These are phyloP conservation scores for Drosophila tanythrix DNA, from an alignment of 2,888 invertebrate genomes.

Conservation along the genomic window DNA sequence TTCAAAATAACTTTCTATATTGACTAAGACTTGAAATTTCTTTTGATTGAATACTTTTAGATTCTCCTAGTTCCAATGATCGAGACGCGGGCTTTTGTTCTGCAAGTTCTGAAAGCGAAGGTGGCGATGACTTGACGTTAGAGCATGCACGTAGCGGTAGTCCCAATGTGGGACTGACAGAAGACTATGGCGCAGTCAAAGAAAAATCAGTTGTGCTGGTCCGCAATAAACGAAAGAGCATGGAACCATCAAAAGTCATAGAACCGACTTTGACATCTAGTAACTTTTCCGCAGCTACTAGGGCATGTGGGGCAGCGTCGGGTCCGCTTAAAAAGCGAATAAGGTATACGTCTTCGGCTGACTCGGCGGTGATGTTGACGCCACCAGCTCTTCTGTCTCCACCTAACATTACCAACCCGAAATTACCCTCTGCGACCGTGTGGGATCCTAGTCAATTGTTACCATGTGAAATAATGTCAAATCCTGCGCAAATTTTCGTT, in stretches of 20 bases:
- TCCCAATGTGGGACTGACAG: slow-evolving; percentile 87
- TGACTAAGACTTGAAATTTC: slow-evolving; percentile 7
- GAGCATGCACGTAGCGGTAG: slow-evolving; percentile 81
- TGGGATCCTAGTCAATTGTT: slow-evolving; percentile 87
- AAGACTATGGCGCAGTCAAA: slow-evolving; percentile 88
- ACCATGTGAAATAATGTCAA: slow-evolving; percentile 85
- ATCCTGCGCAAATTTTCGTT: slow-evolving; percentile 84
- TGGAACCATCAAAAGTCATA: slow-evolving; percentile 88
- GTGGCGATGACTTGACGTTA: slow-evolving; percentile 88
- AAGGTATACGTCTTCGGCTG: slow-evolving; percentile 85
- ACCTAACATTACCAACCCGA: slow-evolving; percentile 63
- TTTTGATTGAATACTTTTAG: slow-evolving; percentile 70
- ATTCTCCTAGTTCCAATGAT: slow-evolving; percentile 84
- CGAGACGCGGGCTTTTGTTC: slow-evolving; percentile 91
- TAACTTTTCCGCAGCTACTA: not conserved
- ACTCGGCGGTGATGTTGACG: slow-evolving; percentile 77
- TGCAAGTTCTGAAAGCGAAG: slow-evolving; percentile 85
- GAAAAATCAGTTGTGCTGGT: slow-evolving; percentile 86
- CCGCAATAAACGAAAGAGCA: slow-evolving; percentile 89
- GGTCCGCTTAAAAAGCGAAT: slow-evolving; percentile 90
- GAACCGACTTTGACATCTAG: slow-evolving; percentile 33
- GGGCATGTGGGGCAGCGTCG: slow-evolving; percentile 61
- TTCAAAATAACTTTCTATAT: not conserved
- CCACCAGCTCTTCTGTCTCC: slow-evolving; percentile 85
- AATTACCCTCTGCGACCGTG: slow-evolving; percentile 84